Percentiles rank a stretch among this genome's conserved stretches.
These are phyloP conservation scores for Equus przewalskii DNA, from an alignment of 2,113 vertebrate species.

Conservation along the genomic window DNA sequence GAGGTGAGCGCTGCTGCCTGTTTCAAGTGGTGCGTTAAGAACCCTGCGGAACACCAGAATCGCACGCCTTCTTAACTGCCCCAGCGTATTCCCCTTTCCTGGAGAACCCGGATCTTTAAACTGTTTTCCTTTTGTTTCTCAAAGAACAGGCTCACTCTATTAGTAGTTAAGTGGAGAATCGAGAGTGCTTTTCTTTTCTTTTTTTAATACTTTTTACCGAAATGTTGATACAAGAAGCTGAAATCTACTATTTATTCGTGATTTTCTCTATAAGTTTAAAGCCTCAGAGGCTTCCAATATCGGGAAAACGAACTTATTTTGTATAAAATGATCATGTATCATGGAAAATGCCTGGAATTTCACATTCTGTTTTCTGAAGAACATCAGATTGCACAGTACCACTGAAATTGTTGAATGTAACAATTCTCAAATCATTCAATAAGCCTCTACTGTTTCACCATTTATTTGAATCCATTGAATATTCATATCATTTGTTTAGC, in stretches of 20 bases:
- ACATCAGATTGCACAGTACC: too few species aligned
- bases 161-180: neutral
- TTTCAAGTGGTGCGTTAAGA: neutral
- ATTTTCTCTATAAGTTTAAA: neutral
- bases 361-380: neutral
- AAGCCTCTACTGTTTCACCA: too few species aligned
- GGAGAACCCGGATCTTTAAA: neutral
- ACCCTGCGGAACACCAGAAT: fast-evolving
- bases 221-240: neutral
- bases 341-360: neutral
- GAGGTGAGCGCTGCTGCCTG: neutral
- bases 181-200: neutral
- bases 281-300: neutral
- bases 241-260: neutral
- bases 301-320: neutral
- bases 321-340: neutral
- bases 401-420: neutral
- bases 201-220: neutral
- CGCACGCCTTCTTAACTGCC: fast-evolving
- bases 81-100: neutral
- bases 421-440: neutral
- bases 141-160: neutral
- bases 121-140: neutral
- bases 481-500: neutral
- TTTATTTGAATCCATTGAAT: neutral